Conservation (phyloP, 2,113 vertebrate genomes). For the Naja naja region DNA sequence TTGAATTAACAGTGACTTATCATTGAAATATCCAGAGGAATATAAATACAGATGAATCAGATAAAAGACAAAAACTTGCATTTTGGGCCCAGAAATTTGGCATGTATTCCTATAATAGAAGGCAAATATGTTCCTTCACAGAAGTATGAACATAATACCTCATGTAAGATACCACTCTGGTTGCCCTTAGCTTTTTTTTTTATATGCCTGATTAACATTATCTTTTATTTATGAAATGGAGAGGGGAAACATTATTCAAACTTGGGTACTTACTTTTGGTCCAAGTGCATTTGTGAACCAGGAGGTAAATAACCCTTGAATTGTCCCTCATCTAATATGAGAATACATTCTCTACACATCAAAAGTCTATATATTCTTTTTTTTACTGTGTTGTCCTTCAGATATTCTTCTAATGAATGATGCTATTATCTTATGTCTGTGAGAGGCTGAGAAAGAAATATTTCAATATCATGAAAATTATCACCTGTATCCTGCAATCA, state of each 20-base stretch:
- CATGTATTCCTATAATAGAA: not conserved
- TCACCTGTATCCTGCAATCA: not conserved
- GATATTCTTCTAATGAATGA: not conserved
- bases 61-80: not conserved
- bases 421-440: not conserved
- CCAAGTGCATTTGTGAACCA: not conserved
- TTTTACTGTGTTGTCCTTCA: not conserved
- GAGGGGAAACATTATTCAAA: not conserved
- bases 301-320: not conserved
- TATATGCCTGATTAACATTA: not conserved
- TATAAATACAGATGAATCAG: not conserved
- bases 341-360: not conserved
- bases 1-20: not conserved
- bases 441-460: not conserved
- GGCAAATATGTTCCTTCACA: too few species aligned
- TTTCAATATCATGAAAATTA: not conserved
- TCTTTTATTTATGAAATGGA: not conserved
- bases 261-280: not conserved
- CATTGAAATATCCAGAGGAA: not conserved
- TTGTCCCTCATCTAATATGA: not conserved
- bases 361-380: not conserved
- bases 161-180: not conserved
- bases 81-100: not conserved
- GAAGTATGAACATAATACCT: not conserved
- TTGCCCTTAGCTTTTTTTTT: not conserved